phyloP scores from a whole-genome alignment of 2,113 vertebrate species.

The Chunga burmeisteri region DNA sequence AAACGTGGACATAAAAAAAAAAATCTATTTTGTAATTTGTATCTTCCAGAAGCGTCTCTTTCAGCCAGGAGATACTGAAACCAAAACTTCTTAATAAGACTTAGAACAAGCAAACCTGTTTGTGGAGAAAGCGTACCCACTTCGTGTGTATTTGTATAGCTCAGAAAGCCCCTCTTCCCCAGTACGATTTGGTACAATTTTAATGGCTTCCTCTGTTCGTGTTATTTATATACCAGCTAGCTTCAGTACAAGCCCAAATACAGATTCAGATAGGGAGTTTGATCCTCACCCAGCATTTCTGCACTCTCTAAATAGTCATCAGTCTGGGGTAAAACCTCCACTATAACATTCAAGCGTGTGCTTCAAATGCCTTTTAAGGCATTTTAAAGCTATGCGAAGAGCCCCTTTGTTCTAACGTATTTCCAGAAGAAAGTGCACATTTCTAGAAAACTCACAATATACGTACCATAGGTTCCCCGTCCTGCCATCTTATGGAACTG shows the following conservation, averaged over 20 bases:
- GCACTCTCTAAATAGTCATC: not conserved
- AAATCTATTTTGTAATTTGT: not conserved
- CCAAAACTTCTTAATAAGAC: not conserved
- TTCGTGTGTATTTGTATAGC: not conserved
- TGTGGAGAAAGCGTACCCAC: not conserved
- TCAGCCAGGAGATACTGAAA: not conserved
- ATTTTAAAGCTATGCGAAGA: not conserved
- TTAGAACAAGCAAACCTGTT: not conserved
- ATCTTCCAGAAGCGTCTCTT: not conserved
- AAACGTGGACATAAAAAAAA: not conserved
- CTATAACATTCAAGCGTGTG: rapidly evolving
- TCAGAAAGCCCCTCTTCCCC: not conserved
- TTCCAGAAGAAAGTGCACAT: not conserved
- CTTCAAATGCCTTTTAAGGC: not conserved
- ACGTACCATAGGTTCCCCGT: conserved; percentile 90
- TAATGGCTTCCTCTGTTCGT: not conserved
- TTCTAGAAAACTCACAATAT: not conserved
- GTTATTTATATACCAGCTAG: not conserved
- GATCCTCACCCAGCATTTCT: not conserved
- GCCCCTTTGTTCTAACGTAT: rapidly evolving
- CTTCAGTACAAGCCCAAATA: not conserved
- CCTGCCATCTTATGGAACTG: conserved; percentile 99
- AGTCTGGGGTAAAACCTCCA: not conserved
- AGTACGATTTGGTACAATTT: not conserved
- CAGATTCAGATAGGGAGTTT: not conserved